Conservation (phyloP, 2,113 vertebrate genomes). For the Aix galericulata region DNA sequence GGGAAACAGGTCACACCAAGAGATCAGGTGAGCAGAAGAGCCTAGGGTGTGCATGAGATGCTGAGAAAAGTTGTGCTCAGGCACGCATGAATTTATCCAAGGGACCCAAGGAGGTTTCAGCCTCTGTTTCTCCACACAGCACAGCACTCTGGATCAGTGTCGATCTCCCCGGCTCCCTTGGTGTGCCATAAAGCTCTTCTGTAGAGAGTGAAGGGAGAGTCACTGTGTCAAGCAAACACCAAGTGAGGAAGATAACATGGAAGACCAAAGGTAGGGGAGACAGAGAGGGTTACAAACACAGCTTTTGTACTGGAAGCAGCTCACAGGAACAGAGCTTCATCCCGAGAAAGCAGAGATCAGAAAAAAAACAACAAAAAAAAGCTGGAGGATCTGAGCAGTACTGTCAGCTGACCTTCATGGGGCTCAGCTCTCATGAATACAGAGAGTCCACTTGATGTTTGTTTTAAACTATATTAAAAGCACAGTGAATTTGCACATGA, state of each 20-base stretch:
- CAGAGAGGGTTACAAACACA: background rate
- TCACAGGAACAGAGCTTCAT: background rate
- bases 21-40: background rate
- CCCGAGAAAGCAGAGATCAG: background rate
- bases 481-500: background rate
- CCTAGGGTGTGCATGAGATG: background rate
- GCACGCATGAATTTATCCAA: rapidly evolving
- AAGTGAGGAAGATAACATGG: rapidly evolving
- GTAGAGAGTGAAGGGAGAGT: background rate
- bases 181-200: background rate
- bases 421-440: background rate
- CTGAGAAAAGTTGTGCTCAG: background rate
- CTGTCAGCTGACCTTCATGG: background rate
- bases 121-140: background rate
- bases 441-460: background rate
- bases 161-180: background rate
- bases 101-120: background rate
- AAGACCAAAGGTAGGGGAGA: background rate
- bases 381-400: background rate
- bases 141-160: background rate
- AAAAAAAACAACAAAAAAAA: background rate
- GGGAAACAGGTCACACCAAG: background rate
- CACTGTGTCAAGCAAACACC: background rate
- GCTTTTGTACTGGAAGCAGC: background rate
- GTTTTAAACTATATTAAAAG: background rate